Evolutionary conservation across 2,888 invertebrate genomes (phyloP).

Genomic region (Clepsis dumicolana): DNA sequence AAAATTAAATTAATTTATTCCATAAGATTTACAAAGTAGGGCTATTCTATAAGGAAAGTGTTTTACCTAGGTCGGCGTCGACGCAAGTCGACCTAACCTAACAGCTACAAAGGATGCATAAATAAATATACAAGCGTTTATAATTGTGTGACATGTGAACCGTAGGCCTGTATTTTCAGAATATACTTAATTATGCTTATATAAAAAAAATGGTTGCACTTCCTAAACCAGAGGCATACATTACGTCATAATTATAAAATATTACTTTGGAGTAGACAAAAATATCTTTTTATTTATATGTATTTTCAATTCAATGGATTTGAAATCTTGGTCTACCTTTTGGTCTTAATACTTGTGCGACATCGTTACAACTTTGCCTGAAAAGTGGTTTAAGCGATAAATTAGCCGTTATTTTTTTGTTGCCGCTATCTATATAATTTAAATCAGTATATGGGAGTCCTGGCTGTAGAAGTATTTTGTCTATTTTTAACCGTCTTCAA

Average conservation of each 20-base stretch:
- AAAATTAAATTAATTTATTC: background rate
- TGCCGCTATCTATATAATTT: background rate
- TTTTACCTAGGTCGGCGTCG: too few species aligned
- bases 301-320: constrained; percentile 53
- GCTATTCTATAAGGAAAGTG: too few species aligned
- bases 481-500: too few species aligned
- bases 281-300: constrained; percentile 51
- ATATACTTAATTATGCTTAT: too few species aligned
- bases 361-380: constrained; percentile 50
- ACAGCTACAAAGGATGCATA: too few species aligned
- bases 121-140: too few species aligned
- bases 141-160: too few species aligned
- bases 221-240: constrained; percentile 25
- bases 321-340: constrained; percentile 65
- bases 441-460: background rate
- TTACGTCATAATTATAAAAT: constrained; percentile 19
- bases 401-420: background rate
- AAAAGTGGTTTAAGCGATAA: background rate
- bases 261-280: constrained; percentile 54
- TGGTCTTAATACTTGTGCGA: constrained; percentile 73
- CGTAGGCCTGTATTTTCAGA: too few species aligned
- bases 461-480: constrained; percentile 44
- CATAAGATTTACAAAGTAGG: background rate
- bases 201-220: too few species aligned
- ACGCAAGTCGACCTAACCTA: too few species aligned